These are phyloP conservation scores for Eurystomus gularis DNA, from an alignment of 2,113 vertebrate species.

Conservation along the genomic window DNA sequence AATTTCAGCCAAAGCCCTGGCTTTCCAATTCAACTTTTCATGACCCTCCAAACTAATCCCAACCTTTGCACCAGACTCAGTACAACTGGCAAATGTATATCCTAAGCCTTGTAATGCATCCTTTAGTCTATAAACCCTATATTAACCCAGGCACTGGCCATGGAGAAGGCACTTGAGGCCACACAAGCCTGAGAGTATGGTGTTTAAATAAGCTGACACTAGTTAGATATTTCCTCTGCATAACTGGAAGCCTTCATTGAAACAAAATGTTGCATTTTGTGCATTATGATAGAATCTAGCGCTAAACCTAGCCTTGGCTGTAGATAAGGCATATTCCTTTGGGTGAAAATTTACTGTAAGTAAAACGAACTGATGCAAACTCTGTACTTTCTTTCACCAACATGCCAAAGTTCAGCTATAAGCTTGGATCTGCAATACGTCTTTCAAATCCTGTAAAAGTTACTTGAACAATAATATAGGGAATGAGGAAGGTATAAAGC, in stretches of 20 bases:
- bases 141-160: not conserved
- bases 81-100: constrained; percentile 30
- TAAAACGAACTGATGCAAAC: constrained; percentile 30
- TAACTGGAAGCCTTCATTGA: constrained; percentile 6
- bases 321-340: not conserved
- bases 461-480: not conserved
- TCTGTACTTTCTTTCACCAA: not conserved
- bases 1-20: not conserved
- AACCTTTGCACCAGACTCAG: not conserved
- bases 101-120: not conserved
- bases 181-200: not conserved
- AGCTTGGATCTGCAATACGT: not conserved
- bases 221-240: constrained; percentile 6
- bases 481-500: not conserved
- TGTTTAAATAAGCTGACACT: not conserved
- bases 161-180: not conserved
- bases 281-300: not conserved
- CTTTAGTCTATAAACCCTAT: constrained; percentile 12
- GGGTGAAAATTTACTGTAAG: not conserved
- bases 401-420: not conserved
- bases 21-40: constrained; percentile 24
- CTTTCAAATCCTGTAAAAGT: constrained; percentile 4
- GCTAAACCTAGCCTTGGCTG: not conserved
- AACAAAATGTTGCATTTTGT: constrained; percentile 1
- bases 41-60: constrained; percentile 5